phyloP scores from a whole-genome alignment of 2,888 invertebrate species.

The Oligia latruncula region DNA sequence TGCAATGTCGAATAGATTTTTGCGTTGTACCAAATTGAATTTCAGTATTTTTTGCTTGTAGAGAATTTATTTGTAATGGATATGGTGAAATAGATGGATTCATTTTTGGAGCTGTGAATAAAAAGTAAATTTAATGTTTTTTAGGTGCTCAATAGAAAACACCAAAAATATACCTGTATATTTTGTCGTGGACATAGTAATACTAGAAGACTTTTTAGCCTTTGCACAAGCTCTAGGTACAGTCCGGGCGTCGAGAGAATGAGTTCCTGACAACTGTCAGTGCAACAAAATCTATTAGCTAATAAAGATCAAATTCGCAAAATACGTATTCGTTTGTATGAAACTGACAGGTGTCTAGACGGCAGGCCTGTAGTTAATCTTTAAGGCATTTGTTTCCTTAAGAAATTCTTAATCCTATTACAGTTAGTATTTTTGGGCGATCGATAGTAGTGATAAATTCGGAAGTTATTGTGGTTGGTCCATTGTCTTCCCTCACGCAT shows the following conservation, averaged over 20 bases:
- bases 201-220: not conserved
- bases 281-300: too few relatives aligned
- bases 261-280: too few relatives aligned
- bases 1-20: slow-evolving; percentile 55
- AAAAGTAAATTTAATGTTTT: slow-evolving; percentile 1
- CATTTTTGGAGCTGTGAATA: slow-evolving; percentile 26
- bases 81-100: slow-evolving; percentile 32
- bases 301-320: too few relatives aligned
- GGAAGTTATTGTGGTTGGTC: not conserved
- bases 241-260: too few relatives aligned
- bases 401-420: not conserved
- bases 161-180: not conserved
- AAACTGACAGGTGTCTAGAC: too few relatives aligned
- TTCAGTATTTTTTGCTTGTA: slow-evolving; percentile 52
- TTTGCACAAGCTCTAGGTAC: not conserved
- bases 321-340: too few relatives aligned
- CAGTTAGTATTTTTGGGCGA: not conserved
- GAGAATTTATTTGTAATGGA: slow-evolving; percentile 56
- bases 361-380: not conserved
- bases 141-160: not conserved
- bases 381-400: not conserved
- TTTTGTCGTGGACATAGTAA: not conserved
- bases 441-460: too few relatives aligned
- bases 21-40: slow-evolving; percentile 56
- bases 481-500: slow-evolving; percentile 6